phyloP scores from a whole-genome alignment of 2,888 invertebrate species.

The Steinernema scapterisci region DNA sequence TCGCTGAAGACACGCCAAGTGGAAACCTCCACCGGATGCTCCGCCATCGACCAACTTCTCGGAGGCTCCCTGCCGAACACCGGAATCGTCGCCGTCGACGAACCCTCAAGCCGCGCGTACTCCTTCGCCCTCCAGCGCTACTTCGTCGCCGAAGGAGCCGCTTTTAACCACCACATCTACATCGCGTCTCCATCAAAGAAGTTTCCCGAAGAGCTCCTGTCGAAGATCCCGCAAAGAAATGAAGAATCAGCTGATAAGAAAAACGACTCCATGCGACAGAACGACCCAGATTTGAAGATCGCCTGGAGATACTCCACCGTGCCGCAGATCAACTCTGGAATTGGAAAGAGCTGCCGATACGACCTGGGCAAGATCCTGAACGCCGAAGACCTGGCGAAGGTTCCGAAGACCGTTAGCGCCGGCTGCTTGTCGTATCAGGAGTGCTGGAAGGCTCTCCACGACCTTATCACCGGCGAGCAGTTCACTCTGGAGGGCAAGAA shows the following conservation, averaged over 20 bases:
- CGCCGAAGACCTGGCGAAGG: constrained; percentile 17
- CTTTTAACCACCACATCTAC: constrained; percentile 32
- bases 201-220: constrained; percentile 5
- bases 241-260: neutral
- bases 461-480: neutral
- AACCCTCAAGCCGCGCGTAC: constrained; percentile 29
- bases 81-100: constrained; percentile 33
- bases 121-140: constrained; percentile 35
- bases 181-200: constrained; percentile 30
- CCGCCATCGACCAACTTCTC: constrained; percentile 39
- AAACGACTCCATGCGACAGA: neutral
- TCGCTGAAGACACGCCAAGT: constrained; percentile 30
- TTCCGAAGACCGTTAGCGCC: constrained; percentile 15
- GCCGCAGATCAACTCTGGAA: constrained; percentile 1
- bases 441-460: constrained; percentile 33
- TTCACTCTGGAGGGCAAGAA: neutral
- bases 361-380: constrained; percentile 37
- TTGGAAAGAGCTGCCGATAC: constrained; percentile 30
- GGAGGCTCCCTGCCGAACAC: constrained; percentile 42
- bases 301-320: constrained; percentile 42
- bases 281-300: constrained; percentile 40
- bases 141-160: constrained; percentile 40
- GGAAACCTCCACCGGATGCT: constrained; percentile 38
- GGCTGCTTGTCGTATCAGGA: constrained; percentile 25
- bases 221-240: neutral